A percentile compares a stretch with the other conserved stretches of the same genome.
phyloP scores from a whole-genome alignment of 2,113 vertebrate genomes.

The Cathartes aura region DNA sequence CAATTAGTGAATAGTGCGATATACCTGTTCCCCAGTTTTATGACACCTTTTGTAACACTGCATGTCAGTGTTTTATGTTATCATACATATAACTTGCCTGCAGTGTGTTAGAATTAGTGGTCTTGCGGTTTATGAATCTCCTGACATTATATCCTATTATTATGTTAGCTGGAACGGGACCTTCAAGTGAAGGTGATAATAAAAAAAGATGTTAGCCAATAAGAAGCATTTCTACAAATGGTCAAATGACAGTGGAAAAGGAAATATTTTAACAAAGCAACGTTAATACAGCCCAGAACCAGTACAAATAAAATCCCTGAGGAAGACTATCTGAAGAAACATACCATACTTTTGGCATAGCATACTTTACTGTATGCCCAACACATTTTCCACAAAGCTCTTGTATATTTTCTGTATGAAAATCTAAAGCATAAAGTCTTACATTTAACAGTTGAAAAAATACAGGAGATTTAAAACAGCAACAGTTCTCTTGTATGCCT shows the following conservation, averaged over 20 bases:
- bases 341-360: not conserved
- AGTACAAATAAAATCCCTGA: conserved; percentile 15
- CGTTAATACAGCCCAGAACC: not conserved
- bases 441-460: conserved; percentile 50
- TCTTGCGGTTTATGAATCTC: conserved; percentile 41
- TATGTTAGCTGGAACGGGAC: conserved; percentile 22
- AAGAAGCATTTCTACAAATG: conserved; percentile 35
- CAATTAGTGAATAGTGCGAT: not conserved
- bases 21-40: not conserved
- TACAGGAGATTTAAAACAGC: conserved; percentile 39
- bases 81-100: not conserved
- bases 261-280: conserved; percentile 53
- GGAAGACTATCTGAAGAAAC: conserved; percentile 29
- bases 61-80: conserved; percentile 20
- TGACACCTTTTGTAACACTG: conserved; percentile 20
- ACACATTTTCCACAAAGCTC: conserved; percentile 47
- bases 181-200: conserved; percentile 1
- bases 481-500: conserved; percentile 6
- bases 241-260: conserved; percentile 29
- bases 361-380: not conserved
- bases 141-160: conserved; percentile 1
- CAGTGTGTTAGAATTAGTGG: conserved; percentile 32
- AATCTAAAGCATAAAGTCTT: conserved; percentile 39
- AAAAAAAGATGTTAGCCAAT: conserved; percentile 25
- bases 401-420: conserved; percentile 65